phyloP scores from a whole-genome alignment of 2,113 vertebrate genomes.

The Eublepharis macularius region DNA sequence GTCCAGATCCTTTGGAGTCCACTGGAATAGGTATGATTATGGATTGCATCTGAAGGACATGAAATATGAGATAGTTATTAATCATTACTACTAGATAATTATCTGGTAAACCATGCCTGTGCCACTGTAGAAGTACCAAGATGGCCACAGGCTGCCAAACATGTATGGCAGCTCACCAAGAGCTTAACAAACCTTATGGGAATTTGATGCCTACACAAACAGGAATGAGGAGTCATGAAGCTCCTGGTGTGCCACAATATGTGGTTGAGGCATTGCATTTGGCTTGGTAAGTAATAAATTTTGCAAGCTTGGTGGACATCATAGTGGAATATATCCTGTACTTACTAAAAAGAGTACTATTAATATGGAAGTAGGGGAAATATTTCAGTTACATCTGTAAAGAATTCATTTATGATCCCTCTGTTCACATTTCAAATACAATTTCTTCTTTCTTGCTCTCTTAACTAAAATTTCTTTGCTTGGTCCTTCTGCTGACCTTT shows the following conservation, averaged over 20 bases:
- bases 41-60: background rate
- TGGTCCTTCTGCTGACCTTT: background rate
- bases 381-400: background rate
- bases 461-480: background rate
- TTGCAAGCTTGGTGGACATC: background rate
- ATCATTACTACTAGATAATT: constrained; percentile 9
- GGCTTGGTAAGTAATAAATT: background rate
- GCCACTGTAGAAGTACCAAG: background rate
- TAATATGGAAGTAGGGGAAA: background rate
- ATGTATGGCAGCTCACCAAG: background rate
- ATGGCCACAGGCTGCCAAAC: background rate
- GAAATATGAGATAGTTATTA: background rate
- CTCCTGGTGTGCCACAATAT: background rate
- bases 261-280: background rate
- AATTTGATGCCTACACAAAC: background rate
- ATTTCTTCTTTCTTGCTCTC: background rate
- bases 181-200: background rate
- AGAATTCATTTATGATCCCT: background rate
- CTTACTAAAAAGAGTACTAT: background rate
- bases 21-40: background rate
- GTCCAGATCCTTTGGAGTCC: background rate
- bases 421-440: background rate
- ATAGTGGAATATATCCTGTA: background rate
- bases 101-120: background rate
- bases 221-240: background rate